Base-by-base conservation (phyloP, 2,888 invertebrate genomes). In the Zygothrica quintamaculata region DNA sequence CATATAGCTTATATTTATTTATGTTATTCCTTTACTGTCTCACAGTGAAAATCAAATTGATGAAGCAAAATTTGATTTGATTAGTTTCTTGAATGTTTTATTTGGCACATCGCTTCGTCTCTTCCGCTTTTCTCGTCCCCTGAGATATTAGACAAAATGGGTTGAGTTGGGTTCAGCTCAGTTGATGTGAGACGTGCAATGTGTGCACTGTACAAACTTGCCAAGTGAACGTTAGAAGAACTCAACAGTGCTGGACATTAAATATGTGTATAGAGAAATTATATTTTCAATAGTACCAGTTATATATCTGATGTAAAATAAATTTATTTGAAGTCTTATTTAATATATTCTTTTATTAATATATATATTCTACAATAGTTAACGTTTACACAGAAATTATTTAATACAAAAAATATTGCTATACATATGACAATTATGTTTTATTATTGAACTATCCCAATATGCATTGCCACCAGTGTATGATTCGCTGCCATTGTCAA, bases 31-130 rank as follows among this genome's bases (percentile, higher is more conserved):
- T 22, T 22, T 22, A 33, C 56, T 50, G 40, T 36, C 46, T 62
- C 44, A 60, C 56, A 55, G 47, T 48, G 46, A 65, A 65, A 57
- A 56, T 53, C 69, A 86, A 75, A 78, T 77, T 88, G 71, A 75
- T 84, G 79, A 80, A 74, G 60, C 73, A 68, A 50, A 72, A 64
- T 65, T 65, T 64, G 62, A 68, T 80, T 72, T 68, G 67, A 65
- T 72, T 69, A 65, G 29, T 25, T 44, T 74, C 48, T 70, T 58
- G 39, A 44, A 61, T 58, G 58, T 59, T 61, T 33, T 42, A 44
- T 71, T 67, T 65, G 52, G 57, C 47, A n/a, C 46, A 52, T 64
- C 34, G 34, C 13, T 1, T 8, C 8, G 31, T 5, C 18, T 9
- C 8, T 31, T 31, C n/a, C 9, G 1, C 6, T 31, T 31, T 4